phyloP scores from a whole-genome alignment of 2,113 vertebrate genomes.

The Odobenus rosmarus region DNA sequence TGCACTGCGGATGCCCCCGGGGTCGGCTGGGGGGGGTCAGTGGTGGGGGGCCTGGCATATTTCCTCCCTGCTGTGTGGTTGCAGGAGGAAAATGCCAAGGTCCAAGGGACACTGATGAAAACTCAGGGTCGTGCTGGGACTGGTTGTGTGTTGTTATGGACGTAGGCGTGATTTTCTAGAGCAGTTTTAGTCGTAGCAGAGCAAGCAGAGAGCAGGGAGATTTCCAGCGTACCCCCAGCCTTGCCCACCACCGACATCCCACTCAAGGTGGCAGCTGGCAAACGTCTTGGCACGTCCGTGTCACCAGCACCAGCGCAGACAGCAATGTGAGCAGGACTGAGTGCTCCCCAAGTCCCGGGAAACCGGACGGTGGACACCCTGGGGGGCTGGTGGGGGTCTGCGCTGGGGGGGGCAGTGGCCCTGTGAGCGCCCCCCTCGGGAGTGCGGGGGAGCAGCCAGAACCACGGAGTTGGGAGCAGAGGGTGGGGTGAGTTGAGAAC shows the following conservation, averaged over 20 bases:
- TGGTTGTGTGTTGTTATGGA: rapidly evolving
- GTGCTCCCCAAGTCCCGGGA: not conserved
- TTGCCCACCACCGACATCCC: rapidly evolving
- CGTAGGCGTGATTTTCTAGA: rapidly evolving
- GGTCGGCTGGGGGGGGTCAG: not conserved
- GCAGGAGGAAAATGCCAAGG: rapidly evolving
- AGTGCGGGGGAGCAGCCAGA: too few relatives aligned
- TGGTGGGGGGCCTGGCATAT: too few relatives aligned
- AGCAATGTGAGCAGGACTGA: not conserved
- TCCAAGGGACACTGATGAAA: rapidly evolving
- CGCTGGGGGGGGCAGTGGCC: not conserved
- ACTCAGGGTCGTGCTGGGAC: rapidly evolving
- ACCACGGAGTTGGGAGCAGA: too few relatives aligned
- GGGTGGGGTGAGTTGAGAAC: rapidly evolving
- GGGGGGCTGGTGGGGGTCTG: rapidly evolving
- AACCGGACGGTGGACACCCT: rapidly evolving
- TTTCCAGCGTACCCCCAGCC: rapidly evolving
- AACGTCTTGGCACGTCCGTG: rapidly evolving
- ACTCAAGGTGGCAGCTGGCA: rapidly evolving
- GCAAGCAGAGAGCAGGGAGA: rapidly evolving
- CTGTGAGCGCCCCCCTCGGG: not conserved
- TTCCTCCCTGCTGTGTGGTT: not conserved
- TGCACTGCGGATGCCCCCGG: rapidly evolving
- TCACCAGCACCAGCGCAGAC: rapidly evolving
- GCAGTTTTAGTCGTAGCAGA: not conserved